These are phyloP conservation scores for Nowickia ferox DNA, from an alignment of 2,888 invertebrate species.

Conservation along the genomic window DNA sequence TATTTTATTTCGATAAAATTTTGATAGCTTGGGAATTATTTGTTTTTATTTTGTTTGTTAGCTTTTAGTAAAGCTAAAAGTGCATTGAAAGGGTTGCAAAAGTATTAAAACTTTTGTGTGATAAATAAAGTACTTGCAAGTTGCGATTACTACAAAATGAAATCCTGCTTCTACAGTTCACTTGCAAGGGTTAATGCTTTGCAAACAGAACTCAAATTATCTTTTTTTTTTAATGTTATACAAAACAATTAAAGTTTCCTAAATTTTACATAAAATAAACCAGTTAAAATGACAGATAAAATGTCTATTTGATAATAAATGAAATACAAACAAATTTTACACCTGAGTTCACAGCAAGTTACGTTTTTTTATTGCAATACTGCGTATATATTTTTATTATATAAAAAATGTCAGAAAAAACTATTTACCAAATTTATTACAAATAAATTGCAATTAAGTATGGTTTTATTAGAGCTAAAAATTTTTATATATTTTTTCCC, in stretches of 20 bases:
- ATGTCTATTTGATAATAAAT: not conserved
- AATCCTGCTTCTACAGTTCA: not conserved
- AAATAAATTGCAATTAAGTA: conserved; percentile 29
- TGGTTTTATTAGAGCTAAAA: conserved; percentile 29
- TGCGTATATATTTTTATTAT: conserved; percentile 7
- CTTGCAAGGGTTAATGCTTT: conserved; percentile 11
- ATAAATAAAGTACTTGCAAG: too few species aligned
- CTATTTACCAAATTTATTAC: conserved; percentile 20
- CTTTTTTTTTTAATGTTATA: not conserved
- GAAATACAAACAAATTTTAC: conserved; percentile 37
- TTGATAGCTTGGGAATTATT: too few species aligned
- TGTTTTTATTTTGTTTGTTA: too few species aligned
- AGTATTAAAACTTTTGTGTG: too few species aligned
- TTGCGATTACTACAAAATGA: too few species aligned
- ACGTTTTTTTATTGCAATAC: not conserved
- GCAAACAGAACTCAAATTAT: not conserved
- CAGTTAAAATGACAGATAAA: conserved; percentile 3
- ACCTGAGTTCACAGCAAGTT: conserved; percentile 45
- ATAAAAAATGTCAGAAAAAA: not conserved
- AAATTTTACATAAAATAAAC: conserved; percentile 10
- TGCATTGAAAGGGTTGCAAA: too few species aligned
- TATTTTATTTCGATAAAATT: too few species aligned
- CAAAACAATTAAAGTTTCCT: too few species aligned
- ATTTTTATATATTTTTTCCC: conserved; percentile 2
- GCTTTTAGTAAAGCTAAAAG: too few species aligned